Conservation (phyloP, 2,113 vertebrate species). For the Triplophysa tibetana region DNA sequence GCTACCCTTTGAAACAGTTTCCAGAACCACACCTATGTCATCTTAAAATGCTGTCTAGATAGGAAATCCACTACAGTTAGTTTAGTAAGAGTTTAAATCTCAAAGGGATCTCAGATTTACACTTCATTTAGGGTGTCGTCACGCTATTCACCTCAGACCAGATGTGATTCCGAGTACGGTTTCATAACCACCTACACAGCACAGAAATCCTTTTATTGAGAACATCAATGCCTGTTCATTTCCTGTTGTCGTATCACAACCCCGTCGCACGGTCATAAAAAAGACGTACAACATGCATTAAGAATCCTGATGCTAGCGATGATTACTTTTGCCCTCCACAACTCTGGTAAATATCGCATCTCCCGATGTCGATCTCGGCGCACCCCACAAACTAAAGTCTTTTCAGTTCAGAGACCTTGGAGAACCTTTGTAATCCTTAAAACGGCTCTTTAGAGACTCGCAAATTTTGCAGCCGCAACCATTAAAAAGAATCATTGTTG, state of each 20-base stretch:
- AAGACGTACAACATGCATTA: conserved; percentile 22
- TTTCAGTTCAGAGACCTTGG: conserved; percentile 10
- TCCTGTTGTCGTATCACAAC: conserved; percentile 12
- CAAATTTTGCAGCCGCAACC: conserved; percentile 16
- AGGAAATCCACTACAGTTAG: no score
- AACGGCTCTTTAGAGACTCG: background rate
- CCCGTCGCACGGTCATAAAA: conserved; percentile 3
- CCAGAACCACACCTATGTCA: no score
- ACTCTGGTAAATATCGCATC: background rate
- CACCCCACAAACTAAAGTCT: background rate
- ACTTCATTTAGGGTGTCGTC: background rate
- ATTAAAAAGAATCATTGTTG: conserved; percentile 3
- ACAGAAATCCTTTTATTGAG: conserved; percentile 2
- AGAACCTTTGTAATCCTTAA: conserved; percentile 23
- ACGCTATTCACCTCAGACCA: conserved; percentile 11
- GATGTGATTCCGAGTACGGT: background rate
- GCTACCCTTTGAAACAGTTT: no score
- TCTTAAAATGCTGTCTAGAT: no score
- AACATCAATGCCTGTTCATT: conserved; percentile 10
- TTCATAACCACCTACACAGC: conserved; percentile 39
- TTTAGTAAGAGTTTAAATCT: background rate
- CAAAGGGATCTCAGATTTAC: background rate
- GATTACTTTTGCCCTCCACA: conserved; percentile 4
- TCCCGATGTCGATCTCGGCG: background rate
- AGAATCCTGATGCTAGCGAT: conserved; percentile 1